Base-by-base conservation (phyloP, 2,113 vertebrate genomes). In the Paramormyrops kingsleyae region DNA sequence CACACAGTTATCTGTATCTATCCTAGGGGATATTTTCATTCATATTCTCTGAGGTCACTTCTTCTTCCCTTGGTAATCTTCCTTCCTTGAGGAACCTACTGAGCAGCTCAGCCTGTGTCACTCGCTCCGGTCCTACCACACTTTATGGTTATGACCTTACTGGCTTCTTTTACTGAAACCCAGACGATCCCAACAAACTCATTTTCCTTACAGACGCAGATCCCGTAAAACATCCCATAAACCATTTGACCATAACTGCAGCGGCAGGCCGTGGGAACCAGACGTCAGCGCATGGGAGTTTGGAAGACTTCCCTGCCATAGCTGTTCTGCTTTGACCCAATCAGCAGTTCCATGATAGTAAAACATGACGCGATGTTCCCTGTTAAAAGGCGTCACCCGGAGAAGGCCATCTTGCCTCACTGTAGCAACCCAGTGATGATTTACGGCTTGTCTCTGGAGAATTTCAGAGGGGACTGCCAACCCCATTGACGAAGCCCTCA, bases 191-290 rank as follows among this genome's bases (percentile, higher is more conserved):
- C 88, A 90, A 56, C 59, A 89, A 50, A 31, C 50, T 83, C 7
- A 85, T 53, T 90, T 86, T 80, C 56, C 86, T 83, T 42, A 62
- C 44, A 87, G 88, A 4, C 88, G 44, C 86, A 87, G 86, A 84
- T 87, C 70, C 88, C 90, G 88, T 88, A 70, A 92, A 92, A 88
- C 70, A 90, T 92, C 90, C 91, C 91, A 84, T 90, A 91, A 93
- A 92, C 52, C 90, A 90, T 70, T 74, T 89, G 90, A 92, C 90
- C 90, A 92, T 70, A 92, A 90, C 13, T 53, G 83, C 56, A 80
- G 83, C 27, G 15, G 59, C 46, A 90, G 92, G 92, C 80, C 88
- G 90, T 91, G 80, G 50, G 52, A 53, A 49, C 92, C 89, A 83
- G 83, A 91, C 52, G 24, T 10, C 19, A 88, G 70, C 35, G 6